Conservation (phyloP, 2,113 vertebrate species). For the Mixornis gularis region DNA sequence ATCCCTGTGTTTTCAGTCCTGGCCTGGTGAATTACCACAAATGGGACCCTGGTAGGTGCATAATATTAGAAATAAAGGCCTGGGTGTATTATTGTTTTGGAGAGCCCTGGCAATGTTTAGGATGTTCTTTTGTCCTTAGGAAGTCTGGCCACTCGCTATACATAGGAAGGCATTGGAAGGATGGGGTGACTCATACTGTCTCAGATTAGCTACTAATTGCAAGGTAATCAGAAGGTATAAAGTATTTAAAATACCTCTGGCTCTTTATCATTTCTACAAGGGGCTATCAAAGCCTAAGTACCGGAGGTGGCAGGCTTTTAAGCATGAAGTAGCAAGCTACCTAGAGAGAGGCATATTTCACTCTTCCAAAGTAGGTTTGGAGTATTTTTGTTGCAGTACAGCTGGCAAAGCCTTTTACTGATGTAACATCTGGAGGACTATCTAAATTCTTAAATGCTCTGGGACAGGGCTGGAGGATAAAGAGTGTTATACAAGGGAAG, state of each 20-base stretch:
- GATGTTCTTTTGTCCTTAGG: background rate
- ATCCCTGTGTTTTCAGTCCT: background rate
- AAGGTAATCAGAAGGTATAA: background rate
- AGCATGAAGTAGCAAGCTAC: background rate
- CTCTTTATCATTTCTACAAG: background rate
- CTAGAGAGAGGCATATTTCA: background rate
- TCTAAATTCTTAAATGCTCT: background rate
- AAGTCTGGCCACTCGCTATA: background rate
- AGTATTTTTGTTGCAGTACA: background rate
- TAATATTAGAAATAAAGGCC: background rate
- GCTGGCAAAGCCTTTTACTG: background rate
- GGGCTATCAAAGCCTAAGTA: background rate
- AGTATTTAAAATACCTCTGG: background rate
- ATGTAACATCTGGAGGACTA: background rate
- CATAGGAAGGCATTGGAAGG: background rate
- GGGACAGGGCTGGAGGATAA: background rate
- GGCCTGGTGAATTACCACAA: background rate
- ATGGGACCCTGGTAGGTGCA: background rate
- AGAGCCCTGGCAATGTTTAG: fast-evolving
- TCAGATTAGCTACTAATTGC: background rate
- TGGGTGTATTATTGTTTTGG: background rate
- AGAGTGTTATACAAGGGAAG: background rate
- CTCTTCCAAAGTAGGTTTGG: background rate
- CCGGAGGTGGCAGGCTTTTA: background rate
- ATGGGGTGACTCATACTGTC: background rate